Conservation (phyloP, 2,888 invertebrate species). For the Brenthis hecate region DNA sequence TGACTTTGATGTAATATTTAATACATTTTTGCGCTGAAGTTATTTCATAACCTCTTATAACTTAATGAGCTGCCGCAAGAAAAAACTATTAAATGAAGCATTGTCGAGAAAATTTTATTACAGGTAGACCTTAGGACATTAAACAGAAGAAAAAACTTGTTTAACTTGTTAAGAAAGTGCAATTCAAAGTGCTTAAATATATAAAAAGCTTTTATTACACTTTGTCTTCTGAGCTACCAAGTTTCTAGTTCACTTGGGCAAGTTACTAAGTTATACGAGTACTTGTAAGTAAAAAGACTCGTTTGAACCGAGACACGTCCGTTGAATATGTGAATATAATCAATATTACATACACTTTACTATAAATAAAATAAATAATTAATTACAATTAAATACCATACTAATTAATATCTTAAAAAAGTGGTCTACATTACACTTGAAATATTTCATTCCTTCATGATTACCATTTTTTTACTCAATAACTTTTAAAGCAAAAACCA, state of each 20-base stretch:
- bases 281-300: conserved; percentile 31
- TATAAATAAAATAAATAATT: conserved; percentile 37
- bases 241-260: conserved; percentile 39
- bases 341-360: conserved; percentile 49
- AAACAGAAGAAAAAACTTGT: conserved; percentile 35
- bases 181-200: conserved; percentile 49
- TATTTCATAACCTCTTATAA: no score
- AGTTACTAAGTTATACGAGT: conserved; percentile 34
- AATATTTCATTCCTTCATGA: no score
- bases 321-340: conserved; percentile 57
- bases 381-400: no score
- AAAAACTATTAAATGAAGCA: conserved; percentile 17
- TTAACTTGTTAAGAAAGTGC: conserved; percentile 40
- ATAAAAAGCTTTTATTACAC: conserved; percentile 49
- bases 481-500: no score
- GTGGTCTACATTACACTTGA: no score
- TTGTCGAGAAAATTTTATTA: conserved; percentile 34
- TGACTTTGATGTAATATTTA: no score
- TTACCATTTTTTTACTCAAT: no score
- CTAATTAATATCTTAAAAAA: no score
- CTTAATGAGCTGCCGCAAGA: not conserved
- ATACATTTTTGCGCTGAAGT: no score
- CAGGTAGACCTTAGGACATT: conserved; percentile 31
- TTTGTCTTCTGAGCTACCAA: conserved; percentile 46
- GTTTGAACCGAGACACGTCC: conserved; percentile 28